phyloP scores from a whole-genome alignment of 1,140 invertebrate genomes.

The Calliphora vicina region DNA sequence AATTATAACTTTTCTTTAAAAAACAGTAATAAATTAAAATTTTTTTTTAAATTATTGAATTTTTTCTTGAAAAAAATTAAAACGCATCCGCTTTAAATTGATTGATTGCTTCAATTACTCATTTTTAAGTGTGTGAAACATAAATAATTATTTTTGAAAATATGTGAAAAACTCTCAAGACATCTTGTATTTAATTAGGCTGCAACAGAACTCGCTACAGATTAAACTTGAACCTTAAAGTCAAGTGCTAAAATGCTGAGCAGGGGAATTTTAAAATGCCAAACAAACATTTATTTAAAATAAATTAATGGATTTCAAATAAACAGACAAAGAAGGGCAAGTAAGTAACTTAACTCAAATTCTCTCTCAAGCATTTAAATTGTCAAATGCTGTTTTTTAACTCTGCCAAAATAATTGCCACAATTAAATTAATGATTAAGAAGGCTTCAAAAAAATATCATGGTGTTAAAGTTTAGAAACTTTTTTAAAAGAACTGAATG shows the following conservation, averaged over 20 bases:
- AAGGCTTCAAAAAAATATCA: not conserved
- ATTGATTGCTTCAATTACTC: too few species aligned
- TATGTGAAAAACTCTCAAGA: too few species aligned
- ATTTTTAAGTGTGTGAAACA: too few species aligned
- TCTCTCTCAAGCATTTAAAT: not conserved
- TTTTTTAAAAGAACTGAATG: not conserved
- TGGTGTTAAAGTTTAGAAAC: not conserved
- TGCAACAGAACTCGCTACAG: not conserved
- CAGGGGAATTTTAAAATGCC: too few species aligned
- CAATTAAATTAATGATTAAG: conserved; percentile 1
- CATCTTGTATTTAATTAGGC: not conserved
- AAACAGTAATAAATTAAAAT: too few species aligned
- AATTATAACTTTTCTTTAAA: too few species aligned
- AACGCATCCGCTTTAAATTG: too few species aligned
- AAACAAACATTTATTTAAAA: not conserved
- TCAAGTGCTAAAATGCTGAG: not conserved
- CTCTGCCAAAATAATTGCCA: not conserved
- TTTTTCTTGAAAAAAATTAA: too few species aligned
- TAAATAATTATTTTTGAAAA: too few species aligned
- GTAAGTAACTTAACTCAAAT: not conserved
- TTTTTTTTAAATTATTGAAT: too few species aligned
- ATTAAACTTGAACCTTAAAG: not conserved
- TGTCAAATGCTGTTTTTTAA: not conserved
- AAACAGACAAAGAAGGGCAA: not conserved
- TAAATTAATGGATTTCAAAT: not conserved